Percentiles rank a stretch among this genome's conserved stretches.
phyloP scores from a whole-genome alignment of 2,888 invertebrate species.

The Eurois occulta region DNA sequence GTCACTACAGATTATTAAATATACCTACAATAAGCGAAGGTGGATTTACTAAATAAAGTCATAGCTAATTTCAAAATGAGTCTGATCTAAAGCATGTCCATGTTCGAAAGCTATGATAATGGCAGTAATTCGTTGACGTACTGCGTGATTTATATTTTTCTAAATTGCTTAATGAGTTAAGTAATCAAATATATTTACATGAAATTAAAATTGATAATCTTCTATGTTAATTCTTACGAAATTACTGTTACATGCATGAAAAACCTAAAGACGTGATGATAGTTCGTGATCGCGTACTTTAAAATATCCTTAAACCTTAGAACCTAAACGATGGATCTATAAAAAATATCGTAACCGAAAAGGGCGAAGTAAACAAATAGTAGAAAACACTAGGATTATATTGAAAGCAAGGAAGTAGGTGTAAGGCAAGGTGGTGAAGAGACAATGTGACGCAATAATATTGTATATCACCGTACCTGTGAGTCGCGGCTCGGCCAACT shows the following conservation, averaged over 20 bases:
- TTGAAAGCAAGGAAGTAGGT: constrained; percentile 69
- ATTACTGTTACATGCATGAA: constrained; percentile 55
- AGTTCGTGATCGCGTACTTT: constrained; percentile 6
- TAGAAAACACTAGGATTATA: constrained; percentile 54
- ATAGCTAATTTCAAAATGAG: constrained; percentile 39
- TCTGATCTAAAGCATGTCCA: constrained; percentile 36
- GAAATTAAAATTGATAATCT: constrained; percentile 7
- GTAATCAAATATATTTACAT: constrained; percentile 37
- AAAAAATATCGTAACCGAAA: constrained; percentile 33
- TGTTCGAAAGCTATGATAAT: constrained; percentile 40
- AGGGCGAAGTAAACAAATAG: constrained; percentile 41
- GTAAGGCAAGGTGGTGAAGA: constrained; percentile 73
- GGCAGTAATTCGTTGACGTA: constrained; percentile 3
- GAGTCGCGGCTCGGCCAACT: constrained; percentile 66
- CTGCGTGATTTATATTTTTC: constrained; percentile 25
- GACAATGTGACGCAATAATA: constrained; percentile 71
- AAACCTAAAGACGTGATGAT: constrained; percentile 22
- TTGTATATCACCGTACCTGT: constrained; percentile 78
- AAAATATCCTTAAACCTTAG: constrained; percentile 6
- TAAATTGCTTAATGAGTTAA: constrained; percentile 14
- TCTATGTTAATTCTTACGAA: constrained; percentile 29
- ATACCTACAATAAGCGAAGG: constrained; percentile 47
- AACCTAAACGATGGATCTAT: constrained; percentile 34
- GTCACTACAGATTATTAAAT: constrained; percentile 39
- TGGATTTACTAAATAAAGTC: constrained; percentile 28